Evolutionary conservation across 1,140 invertebrate genomes (phyloP).

Genomic region (Anthonomus grandis): DNA sequence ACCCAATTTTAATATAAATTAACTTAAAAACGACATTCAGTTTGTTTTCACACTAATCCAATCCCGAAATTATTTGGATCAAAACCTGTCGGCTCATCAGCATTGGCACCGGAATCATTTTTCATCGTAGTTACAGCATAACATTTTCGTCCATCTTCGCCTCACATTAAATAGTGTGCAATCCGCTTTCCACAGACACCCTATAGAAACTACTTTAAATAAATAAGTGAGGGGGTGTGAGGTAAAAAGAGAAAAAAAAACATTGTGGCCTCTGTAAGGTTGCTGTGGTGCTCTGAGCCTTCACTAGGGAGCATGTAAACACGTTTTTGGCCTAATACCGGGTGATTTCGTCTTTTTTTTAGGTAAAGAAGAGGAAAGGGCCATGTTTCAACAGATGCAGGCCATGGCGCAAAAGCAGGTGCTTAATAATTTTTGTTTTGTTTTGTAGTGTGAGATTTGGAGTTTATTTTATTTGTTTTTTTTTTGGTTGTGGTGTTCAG

Average conservation of each 20-base stretch:
- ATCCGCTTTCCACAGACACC: constrained; percentile 14
- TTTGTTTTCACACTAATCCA: neutral
- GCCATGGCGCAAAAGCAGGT: constrained; percentile 94
- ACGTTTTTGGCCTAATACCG: constrained; percentile 38
- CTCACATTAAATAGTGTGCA: constrained; percentile 8
- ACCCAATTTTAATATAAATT: too few species aligned
- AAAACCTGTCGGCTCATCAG: constrained; percentile 9
- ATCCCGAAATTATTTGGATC: neutral
- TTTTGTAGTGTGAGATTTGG: neutral
- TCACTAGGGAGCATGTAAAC: neutral
- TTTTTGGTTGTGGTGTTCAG: too few species aligned
- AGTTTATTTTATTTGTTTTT: too few species aligned
- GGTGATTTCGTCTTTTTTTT: constrained; percentile 53
- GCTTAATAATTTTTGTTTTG: too few species aligned
- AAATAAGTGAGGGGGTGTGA: too few species aligned
- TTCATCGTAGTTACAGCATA: constrained; percentile 34
- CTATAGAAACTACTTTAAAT: constrained; percentile 1
- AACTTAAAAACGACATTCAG: neutral
- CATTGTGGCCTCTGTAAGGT: constrained; percentile 9
- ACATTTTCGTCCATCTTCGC: constrained; percentile 20
- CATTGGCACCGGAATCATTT: constrained; percentile 19
- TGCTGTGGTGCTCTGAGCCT: neutral
- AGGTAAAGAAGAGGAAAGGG: constrained; percentile 92
- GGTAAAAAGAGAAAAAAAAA: neutral
- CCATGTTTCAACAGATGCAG: constrained; percentile 95